These are phyloP conservation scores for Diprion similis DNA, from an alignment of 1,140 invertebrate genomes.

Conservation along the genomic window DNA sequence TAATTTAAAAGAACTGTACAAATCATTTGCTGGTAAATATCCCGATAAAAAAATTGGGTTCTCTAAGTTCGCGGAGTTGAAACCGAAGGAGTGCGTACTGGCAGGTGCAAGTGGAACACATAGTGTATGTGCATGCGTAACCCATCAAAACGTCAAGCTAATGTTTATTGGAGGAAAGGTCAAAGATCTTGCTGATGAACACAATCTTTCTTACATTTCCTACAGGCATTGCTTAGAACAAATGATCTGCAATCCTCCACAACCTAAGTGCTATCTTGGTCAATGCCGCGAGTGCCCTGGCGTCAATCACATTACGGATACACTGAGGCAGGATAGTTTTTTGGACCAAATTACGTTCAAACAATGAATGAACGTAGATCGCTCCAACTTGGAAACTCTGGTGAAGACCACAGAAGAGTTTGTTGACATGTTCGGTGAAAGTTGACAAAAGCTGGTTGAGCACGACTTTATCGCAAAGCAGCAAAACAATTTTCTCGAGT, in stretches of 20 bases:
- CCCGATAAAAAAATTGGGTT: conserved; percentile 27
- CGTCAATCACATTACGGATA: conserved; percentile 18
- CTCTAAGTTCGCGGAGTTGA: conserved; percentile 27
- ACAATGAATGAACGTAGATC: conserved; percentile 28
- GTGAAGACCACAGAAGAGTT: conserved; percentile 23
- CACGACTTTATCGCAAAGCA: conserved; percentile 37
- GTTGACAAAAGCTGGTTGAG: conserved; percentile 21
- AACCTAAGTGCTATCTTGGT: conserved; percentile 23
- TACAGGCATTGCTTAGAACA: conserved; percentile 29
- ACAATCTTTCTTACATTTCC: conserved; percentile 5
- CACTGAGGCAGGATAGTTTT: conserved; percentile 16
- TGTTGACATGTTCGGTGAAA: conserved; percentile 24
- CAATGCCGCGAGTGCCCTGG: conserved; percentile 24
- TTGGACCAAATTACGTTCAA: conserved; percentile 30
- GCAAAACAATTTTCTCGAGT: conserved; percentile 22
- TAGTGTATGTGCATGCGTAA: conserved; percentile 35
- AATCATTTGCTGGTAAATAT: conserved; percentile 30
- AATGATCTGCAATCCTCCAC: conserved; percentile 27
- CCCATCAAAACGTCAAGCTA: conserved; percentile 35
- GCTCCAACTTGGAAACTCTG: conserved; percentile 15
- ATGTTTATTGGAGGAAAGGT: conserved; percentile 28
- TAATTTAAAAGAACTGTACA: conserved; percentile 36
- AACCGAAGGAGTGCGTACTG: conserved; percentile 35
- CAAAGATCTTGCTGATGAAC: neutral
- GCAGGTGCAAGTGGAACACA: conserved; percentile 34